These are phyloP conservation scores for Podargus strigoides DNA, from an alignment of 2,797 vertebrate species.

Conservation along the genomic window DNA sequence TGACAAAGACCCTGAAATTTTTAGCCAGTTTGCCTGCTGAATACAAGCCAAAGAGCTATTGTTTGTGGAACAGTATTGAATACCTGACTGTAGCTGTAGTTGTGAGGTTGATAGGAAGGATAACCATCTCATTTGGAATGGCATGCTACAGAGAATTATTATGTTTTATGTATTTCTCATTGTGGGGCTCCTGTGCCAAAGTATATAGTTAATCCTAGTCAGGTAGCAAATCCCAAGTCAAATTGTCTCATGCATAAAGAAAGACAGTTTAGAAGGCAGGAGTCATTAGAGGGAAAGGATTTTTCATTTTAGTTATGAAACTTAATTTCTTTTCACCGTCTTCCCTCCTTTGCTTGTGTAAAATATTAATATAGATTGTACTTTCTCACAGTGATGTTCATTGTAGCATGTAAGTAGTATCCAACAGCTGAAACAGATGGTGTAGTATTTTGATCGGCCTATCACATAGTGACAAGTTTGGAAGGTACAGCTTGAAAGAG, in stretches of 20 bases:
- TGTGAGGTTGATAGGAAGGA: neutral
- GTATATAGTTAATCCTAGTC: neutral
- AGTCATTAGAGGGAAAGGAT: conserved; percentile 8
- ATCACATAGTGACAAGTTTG: neutral
- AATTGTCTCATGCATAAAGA: conserved; percentile 15
- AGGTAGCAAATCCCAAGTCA: conserved; percentile 24
- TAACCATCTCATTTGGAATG: neutral
- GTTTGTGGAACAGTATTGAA: neutral
- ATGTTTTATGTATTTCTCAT: neutral
- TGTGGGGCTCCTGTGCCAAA: conserved; percentile 18
- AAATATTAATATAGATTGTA: conserved; percentile 20
- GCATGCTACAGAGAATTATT: neutral
- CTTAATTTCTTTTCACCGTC: conserved; percentile 31
- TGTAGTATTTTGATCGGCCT: neutral
- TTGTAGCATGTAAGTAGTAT: neutral
- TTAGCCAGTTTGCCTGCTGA: conserved; percentile 30
- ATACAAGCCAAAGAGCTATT: conserved; percentile 24
- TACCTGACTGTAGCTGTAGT: conserved; percentile 1
- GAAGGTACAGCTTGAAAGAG: neutral
- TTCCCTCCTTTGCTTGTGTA: neutral
- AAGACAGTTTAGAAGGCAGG: neutral
- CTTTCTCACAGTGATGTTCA: conserved; percentile 8
- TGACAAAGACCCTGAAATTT: conserved; percentile 28
- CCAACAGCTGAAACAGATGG: neutral
- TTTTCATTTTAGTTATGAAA: conserved; percentile 30